Conservation (phyloP, 1,140 invertebrate species). For the Calliopsis andreniformis region DNA sequence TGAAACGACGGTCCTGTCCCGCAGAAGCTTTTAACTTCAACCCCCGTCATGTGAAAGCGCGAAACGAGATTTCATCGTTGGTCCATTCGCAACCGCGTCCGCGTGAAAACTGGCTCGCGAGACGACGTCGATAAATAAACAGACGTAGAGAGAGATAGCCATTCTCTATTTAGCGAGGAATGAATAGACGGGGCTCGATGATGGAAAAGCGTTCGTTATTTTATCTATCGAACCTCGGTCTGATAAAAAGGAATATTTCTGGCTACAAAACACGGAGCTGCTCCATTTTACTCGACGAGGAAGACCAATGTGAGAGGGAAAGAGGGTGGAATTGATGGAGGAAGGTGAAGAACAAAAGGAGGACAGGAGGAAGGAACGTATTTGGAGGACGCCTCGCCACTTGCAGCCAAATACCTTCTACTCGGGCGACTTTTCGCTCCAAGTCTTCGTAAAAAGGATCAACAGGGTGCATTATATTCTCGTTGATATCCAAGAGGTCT, state of each 20-base stretch:
- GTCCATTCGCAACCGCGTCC: background rate
- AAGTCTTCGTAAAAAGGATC: slow-evolving; percentile 35
- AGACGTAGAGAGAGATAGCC: slow-evolving; percentile 22
- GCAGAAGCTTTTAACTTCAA: slow-evolving; percentile 57
- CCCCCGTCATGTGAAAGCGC: slow-evolving; percentile 44
- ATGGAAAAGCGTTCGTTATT: no score
- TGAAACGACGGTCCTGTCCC: slow-evolving; percentile 50
- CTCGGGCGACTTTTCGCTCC: slow-evolving; percentile 17
- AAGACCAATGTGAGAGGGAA: background rate
- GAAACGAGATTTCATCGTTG: slow-evolving; percentile 54
- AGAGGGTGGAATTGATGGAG: background rate
- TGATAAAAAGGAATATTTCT: background rate
- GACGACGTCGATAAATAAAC: slow-evolving; percentile 27
- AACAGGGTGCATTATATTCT: slow-evolving; percentile 56
- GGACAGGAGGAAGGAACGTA: background rate
- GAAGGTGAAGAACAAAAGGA: background rate
- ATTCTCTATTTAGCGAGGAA: slow-evolving; percentile 1
- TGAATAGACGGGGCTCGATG: background rate
- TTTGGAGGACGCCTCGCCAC: slow-evolving; percentile 7
- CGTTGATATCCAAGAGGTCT: slow-evolving; percentile 46
- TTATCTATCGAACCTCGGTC: background rate
- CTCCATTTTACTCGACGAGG: no score
- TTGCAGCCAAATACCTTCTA: slow-evolving; percentile 17
- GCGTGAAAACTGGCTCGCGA: background rate
- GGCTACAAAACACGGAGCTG: no score